Base-by-base conservation (phyloP, 2,888 invertebrate species). In the Uloborus plumipes region DNA sequence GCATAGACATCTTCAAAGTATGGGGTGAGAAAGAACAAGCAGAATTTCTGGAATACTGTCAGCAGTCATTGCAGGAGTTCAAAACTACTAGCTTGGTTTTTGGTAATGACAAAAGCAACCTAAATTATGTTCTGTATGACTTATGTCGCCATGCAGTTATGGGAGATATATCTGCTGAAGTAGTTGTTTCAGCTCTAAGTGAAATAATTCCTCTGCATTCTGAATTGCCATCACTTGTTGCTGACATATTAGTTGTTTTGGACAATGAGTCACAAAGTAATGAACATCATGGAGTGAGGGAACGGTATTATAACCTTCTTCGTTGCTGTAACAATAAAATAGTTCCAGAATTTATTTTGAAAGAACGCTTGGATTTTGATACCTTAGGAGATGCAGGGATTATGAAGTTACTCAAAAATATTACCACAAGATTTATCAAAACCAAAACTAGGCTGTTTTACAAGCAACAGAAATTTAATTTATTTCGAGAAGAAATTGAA, bases 401-500 rank as follows among this genome's bases (percentile, higher is more conserved):
- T 85, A 91, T 98, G 69, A 94, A 94, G 88, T 96, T 96, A 88
- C 94, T 94, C 88, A 94, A 93, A 81, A 84, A 86, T 86, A 96
- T 96, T 90, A 95, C 95, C 89, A 95, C 95, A 64, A 97, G 96
- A 89, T 98, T 97, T 89, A 98, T 99, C 87, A 97, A 97, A 92
- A 94, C 97, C 81, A 99, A 98, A 91, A 99, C 99, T 67, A 97
- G 97, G 90, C 91, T 99, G 88, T 99, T 97, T 89, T 99, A 99
- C 90, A 99, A 99, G 89, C 99, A 99, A 90, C 94, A 98, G 87
- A 99, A 99, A 88, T 99, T 98, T 90, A 99, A 99, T 91, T 91
- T 99, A 87, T 94, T 99, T 88, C 93, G 99, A 74, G 99, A 99
- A 91, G 99, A 99, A 91, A 97, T 95, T 90, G 99, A 99, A 91